phyloP scores from a whole-genome alignment of 2,797 vertebrate species.

The Meda fulgida region DNA sequence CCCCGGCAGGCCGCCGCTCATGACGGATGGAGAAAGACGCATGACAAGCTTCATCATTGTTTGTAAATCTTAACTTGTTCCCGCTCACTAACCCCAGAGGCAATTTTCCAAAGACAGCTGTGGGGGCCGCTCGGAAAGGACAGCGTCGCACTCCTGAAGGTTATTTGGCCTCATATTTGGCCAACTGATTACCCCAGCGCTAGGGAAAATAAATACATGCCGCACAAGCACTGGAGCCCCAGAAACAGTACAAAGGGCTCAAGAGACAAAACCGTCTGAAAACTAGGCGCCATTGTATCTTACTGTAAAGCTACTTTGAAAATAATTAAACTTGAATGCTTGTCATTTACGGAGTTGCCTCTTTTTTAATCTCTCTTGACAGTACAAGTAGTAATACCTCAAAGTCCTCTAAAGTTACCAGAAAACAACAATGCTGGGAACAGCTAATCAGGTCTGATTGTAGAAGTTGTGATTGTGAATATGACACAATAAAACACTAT shows the following conservation, averaged over 20 bases:
- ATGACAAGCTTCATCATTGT: slow-evolving; percentile 99
- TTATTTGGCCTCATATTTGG: slow-evolving; percentile 97
- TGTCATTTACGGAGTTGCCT: background rate
- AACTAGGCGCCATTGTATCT: slow-evolving; percentile 25
- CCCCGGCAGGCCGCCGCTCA: slow-evolving; percentile 88
- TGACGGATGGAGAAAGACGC: slow-evolving; percentile 99
- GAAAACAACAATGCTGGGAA: slow-evolving; percentile 23
- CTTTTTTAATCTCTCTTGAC: slow-evolving; percentile 16
- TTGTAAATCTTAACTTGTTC: slow-evolving; percentile 99
- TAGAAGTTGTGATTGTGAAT: slow-evolving; percentile 32
- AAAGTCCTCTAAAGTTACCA: background rate
- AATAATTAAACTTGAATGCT: background rate
- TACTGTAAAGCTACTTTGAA: background rate
- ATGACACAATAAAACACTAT: slow-evolving; percentile 18
- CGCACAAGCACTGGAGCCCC: slow-evolving; percentile 46
- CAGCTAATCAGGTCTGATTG: slow-evolving; percentile 8
- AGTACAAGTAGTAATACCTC: background rate
- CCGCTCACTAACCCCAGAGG: slow-evolving; percentile 99
- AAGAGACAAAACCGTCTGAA: slow-evolving; percentile 32
- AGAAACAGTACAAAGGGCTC: slow-evolving; percentile 46
- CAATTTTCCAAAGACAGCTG: slow-evolving; percentile 99
- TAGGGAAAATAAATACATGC: slow-evolving; percentile 77
- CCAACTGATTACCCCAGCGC: slow-evolving; percentile 80
- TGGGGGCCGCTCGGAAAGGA: slow-evolving; percentile 84
- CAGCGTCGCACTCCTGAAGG: slow-evolving; percentile 97